Conservation (phyloP, 2,113 vertebrate species). For the Varanus komodoensis region DNA sequence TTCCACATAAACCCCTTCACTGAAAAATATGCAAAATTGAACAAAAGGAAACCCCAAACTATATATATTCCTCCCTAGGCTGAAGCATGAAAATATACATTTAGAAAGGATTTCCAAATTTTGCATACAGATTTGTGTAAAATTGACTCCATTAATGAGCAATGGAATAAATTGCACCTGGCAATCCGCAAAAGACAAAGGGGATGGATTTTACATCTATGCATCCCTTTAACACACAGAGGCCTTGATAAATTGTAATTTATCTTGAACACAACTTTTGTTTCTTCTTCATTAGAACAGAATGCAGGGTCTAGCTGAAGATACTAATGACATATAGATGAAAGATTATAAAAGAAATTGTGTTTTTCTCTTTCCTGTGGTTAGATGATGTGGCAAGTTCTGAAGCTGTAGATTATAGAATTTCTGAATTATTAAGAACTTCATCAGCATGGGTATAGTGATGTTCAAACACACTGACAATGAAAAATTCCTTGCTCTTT, state of each 20-base stretch:
- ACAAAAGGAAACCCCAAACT: too few species aligned
- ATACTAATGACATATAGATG: slow-evolving; percentile 9
- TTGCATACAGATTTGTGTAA: too few species aligned
- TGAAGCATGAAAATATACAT: too few species aligned
- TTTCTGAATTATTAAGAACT: slow-evolving; percentile 31
- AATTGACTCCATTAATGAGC: too few species aligned
- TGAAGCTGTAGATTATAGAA: slow-evolving; percentile 9
- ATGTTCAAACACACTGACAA: slow-evolving; percentile 33
- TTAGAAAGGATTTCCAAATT: too few species aligned
- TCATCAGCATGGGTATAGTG: slow-evolving; percentile 5
- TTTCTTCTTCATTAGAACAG: not conserved
- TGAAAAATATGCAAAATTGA: too few species aligned
- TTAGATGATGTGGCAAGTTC: slow-evolving; percentile 14
- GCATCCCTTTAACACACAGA: slow-evolving; percentile 6
- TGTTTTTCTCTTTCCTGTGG: slow-evolving; percentile 11
- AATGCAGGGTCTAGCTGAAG: not conserved
- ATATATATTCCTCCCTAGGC: too few species aligned
- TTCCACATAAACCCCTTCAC: too few species aligned
- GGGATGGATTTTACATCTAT: too few species aligned
- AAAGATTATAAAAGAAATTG: not conserved
- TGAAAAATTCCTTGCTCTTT: slow-evolving; percentile 19
- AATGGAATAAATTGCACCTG: too few species aligned
- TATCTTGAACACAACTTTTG: slow-evolving; percentile 26
- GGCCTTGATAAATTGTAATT: slow-evolving; percentile 5
- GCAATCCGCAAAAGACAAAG: too few species aligned